These are phyloP conservation scores for Oxyteleia sp. DNA, from an alignment of 2,888 invertebrate species.

Conservation along the genomic window DNA sequence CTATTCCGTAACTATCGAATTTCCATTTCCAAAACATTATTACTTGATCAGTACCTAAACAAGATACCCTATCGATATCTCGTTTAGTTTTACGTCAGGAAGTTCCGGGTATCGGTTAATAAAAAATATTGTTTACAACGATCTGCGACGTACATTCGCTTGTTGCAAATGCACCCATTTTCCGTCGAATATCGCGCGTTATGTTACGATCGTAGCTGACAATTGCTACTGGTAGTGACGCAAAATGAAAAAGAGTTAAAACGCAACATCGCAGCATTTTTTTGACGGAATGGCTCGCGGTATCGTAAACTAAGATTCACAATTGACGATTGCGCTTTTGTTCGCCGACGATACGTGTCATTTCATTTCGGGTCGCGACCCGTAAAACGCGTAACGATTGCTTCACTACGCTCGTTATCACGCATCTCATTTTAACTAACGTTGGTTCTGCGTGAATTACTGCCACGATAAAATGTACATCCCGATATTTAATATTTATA, in stretches of 20 bases:
- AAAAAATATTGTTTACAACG: too few species aligned
- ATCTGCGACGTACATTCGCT: too few species aligned
- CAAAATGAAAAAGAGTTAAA: slow-evolving; percentile 33
- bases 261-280: slow-evolving; percentile 25
- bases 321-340: slow-evolving; percentile 46
- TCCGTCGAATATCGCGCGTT: background rate
- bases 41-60: too few species aligned
- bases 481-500: slow-evolving; percentile 49
- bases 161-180: too few species aligned
- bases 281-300: slow-evolving; percentile 25
- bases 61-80: too few species aligned
- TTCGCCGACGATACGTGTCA: slow-evolving; percentile 26
- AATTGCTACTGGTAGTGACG: background rate
- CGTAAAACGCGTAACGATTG: slow-evolving; percentile 53
- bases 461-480: slow-evolving; percentile 49
- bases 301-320: slow-evolving; percentile 52
- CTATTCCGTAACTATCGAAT: too few species aligned
- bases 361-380: slow-evolving; percentile 38
- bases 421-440: slow-evolving; percentile 57
- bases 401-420: slow-evolving; percentile 53
- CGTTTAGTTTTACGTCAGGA: too few species aligned
- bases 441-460: slow-evolving; percentile 27
- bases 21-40: too few species aligned
- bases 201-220: slow-evolving; percentile 12
- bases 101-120: too few species aligned